These are phyloP conservation scores for Clarias fuscus DNA, from an alignment of 2,797 vertebrate species.

Conservation along the genomic window DNA sequence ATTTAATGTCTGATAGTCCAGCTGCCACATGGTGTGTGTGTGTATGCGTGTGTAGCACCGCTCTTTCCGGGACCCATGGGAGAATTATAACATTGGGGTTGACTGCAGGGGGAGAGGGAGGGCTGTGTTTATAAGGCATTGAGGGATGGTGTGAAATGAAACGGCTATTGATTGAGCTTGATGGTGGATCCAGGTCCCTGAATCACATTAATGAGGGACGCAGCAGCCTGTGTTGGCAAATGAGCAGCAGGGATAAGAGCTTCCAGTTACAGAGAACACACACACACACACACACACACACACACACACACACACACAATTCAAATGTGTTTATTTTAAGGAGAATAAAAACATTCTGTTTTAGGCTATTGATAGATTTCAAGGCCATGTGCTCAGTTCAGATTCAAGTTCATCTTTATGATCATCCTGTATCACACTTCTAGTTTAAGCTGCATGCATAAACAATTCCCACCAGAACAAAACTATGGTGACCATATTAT, in stretches of 20 bases:
- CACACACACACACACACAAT: background rate
- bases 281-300: slow-evolving; percentile 37
- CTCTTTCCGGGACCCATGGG: slow-evolving; percentile 62
- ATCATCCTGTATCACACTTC: background rate
- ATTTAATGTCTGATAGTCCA: slow-evolving; percentile 62
- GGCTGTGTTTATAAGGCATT: slow-evolving; percentile 75
- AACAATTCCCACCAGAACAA: background rate
- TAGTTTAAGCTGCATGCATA: background rate
- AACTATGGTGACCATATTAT: background rate
- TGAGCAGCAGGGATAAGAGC: slow-evolving; percentile 52
- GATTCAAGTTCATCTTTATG: background rate
- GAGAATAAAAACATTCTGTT: slow-evolving; percentile 15
- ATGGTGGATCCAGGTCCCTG: slow-evolving; percentile 77
- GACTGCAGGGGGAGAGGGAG: slow-evolving; percentile 64
- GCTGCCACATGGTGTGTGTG: slow-evolving; percentile 58
- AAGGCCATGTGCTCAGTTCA: background rate
- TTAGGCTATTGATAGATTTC: background rate
- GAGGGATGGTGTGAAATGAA: slow-evolving; percentile 80
- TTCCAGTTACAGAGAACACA: slow-evolving; percentile 49
- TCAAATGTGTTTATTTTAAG: slow-evolving; percentile 7
- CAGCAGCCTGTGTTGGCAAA: slow-evolving; percentile 50
- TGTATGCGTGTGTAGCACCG: slow-evolving; percentile 55
- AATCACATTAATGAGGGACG: slow-evolving; percentile 77
- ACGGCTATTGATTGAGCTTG: slow-evolving; percentile 79
- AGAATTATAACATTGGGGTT: slow-evolving; percentile 59